These are phyloP conservation scores for Hippocampus barbouri DNA, from an alignment of 2,113 vertebrate species.

Conservation along the genomic window DNA sequence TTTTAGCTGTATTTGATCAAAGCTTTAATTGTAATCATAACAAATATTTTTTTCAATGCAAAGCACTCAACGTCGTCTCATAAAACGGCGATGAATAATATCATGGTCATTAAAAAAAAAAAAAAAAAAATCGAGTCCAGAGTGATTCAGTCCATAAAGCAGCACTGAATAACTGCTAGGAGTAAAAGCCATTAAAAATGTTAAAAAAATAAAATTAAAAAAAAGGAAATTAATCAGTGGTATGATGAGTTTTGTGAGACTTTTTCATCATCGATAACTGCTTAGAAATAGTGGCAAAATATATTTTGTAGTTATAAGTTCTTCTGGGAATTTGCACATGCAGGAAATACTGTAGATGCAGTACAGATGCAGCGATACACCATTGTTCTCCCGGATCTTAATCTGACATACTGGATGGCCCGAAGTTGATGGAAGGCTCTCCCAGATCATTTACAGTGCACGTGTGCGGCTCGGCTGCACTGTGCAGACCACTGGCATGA, in stretches of 20 bases:
- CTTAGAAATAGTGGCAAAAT: neutral
- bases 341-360: neutral
- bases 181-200: neutral
- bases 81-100: neutral
- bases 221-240: too few species aligned
- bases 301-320: neutral
- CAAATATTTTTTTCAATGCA: neutral
- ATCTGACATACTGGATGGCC: neutral
- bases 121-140: too few species aligned
- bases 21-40: too few species aligned
- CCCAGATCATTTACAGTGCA: constrained; percentile 37
- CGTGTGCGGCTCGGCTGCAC: constrained; percentile 41
- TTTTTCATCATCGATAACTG: neutral
- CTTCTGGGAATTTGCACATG: neutral
- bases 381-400: neutral
- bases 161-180: neutral
- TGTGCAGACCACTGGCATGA: constrained; percentile 45
- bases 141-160: too few species aligned
- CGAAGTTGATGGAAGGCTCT: neutral
- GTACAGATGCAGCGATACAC: neutral
- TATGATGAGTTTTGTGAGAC: too few species aligned
- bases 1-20: neutral
- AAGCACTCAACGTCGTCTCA: neutral
- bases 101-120: too few species aligned
- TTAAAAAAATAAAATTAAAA: too few species aligned